Evolutionary conservation across 2,888 invertebrate genomes (phyloP), one percentile per base, ranked within the genome.

Genomic region (Mimas tiliae): DNA sequence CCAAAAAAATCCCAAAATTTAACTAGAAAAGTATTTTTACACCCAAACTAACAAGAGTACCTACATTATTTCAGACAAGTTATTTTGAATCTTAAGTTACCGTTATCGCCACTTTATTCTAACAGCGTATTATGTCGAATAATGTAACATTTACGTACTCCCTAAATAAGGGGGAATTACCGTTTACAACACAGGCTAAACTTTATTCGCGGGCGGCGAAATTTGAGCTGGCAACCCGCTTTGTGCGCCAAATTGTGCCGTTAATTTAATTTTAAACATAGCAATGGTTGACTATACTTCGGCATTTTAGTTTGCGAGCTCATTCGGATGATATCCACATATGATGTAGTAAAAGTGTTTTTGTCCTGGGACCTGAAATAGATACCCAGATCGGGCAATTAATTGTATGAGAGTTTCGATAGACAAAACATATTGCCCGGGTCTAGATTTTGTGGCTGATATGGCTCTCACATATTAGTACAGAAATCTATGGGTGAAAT

Each of bases 191-290:
- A 67, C 70, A 72, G 71, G 65, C 72, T 71, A 72, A 76, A 78
- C 75, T 75, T 77, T 73, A 67, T 66, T 67, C 67, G 72, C 68
- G 68, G 69, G 68, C 69, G 19, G 67, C 68, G 75, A 77, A 83
- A 83, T 81, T 79, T 73, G 73, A 80, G 75, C 74, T 71, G 47
- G 66, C 63, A 71, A 73, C 72, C 75, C 75, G 38, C 58, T 58
- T 58, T 58, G 42, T 42, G 12, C 80, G 81, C 82, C 67, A 80
- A 85, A 85, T 83, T 84, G 84, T 12, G 78, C 74, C 76, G 77
- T 85, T 84, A 81, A 66, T 69, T 72, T 76, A 78, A 79, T 76
- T 80, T 80, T 78, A 73, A 69, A 66, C 67, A 68, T 71, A 76
- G 73, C 72, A 74, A 73, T 77, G 78, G 72, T 69, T 33, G 6